Evolutionary conservation across 2,888 invertebrate species (phyloP).

Genomic region (Saturnia pavonia): DNA sequence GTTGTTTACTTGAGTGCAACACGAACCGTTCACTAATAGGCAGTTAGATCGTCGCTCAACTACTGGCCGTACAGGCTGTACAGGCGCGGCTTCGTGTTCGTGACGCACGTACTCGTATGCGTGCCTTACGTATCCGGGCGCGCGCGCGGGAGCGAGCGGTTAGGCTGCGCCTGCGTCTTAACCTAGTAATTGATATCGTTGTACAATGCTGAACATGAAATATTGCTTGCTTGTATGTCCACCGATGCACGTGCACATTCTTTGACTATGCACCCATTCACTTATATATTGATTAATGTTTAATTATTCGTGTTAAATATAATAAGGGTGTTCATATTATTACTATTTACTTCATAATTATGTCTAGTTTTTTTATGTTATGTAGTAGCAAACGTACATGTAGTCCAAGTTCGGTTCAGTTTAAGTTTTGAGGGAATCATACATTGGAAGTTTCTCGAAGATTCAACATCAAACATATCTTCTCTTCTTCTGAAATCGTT

Average conservation of each 20-base stretch:
- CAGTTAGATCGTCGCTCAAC: conserved; percentile 1
- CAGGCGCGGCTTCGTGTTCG: conserved; percentile 7
- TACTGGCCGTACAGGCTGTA: too few species aligned
- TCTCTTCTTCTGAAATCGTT: too few species aligned
- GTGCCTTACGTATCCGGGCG: conserved; percentile 10
- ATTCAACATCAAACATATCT: too few species aligned
- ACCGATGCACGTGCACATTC: background rate
- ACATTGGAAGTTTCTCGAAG: too few species aligned
- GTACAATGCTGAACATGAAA: conserved; percentile 6
- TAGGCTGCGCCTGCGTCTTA: conserved; percentile 8
- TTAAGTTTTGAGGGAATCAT: too few species aligned
- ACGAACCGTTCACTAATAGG: conserved; percentile 9
- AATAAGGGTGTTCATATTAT: background rate
- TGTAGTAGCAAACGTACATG: too few species aligned
- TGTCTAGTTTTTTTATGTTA: too few species aligned
- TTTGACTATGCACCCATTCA: background rate
- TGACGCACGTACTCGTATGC: conserved; percentile 15
- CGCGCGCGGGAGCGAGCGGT: background rate
- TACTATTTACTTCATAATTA: background rate
- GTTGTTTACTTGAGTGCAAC: conserved; percentile 26
- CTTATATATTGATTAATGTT: background rate
- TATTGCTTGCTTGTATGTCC: conserved; percentile 9
- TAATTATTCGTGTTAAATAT: background rate
- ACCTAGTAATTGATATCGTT: conserved; percentile 14
- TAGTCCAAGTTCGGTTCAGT: too few species aligned